phyloP scores from a whole-genome alignment of 2,888 invertebrate genomes.

The Glaucopsyche alexis region DNA sequence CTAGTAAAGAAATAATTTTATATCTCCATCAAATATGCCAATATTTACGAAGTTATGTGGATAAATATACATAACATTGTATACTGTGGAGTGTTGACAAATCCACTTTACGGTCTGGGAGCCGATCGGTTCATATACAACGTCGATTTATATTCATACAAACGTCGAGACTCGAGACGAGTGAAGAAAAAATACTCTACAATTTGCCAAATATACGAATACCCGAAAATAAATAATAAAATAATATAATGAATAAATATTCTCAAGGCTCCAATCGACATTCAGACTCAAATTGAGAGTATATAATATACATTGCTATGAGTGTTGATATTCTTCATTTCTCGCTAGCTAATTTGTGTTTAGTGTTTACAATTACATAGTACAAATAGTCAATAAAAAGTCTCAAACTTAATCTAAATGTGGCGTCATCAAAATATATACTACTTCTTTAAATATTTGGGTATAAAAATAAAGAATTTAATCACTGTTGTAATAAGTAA shows the following conservation, averaged over 20 bases:
- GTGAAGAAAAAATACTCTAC: background rate
- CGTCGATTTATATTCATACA: slow-evolving; percentile 28
- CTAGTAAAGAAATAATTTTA: background rate
- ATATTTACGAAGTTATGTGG: background rate
- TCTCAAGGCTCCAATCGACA: background rate
- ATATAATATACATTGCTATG: background rate
- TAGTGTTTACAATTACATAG: background rate
- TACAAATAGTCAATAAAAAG: too few relatives aligned
- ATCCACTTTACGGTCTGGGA: slow-evolving; percentile 13
- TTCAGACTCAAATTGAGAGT: background rate
- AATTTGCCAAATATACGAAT: slow-evolving; percentile 24
- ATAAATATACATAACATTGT: slow-evolving; percentile 11
- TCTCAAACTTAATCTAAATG: too few relatives aligned
- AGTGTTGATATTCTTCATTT: background rate
- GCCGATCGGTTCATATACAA: slow-evolving; percentile 20
- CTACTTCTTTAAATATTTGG: too few relatives aligned
- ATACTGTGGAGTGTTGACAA: slow-evolving; percentile 9
- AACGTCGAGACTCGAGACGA: slow-evolving; percentile 18
- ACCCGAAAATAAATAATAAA: slow-evolving; percentile 14
- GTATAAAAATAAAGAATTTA: too few relatives aligned
- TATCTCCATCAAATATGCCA: background rate
- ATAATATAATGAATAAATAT: slow-evolving; percentile 28
- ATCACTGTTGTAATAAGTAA: too few relatives aligned
- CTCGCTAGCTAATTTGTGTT: background rate
- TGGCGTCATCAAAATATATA: too few relatives aligned